Evolutionary conservation across 1,140 invertebrate species (phyloP).

Genomic region (Calosoma granatense): DNA sequence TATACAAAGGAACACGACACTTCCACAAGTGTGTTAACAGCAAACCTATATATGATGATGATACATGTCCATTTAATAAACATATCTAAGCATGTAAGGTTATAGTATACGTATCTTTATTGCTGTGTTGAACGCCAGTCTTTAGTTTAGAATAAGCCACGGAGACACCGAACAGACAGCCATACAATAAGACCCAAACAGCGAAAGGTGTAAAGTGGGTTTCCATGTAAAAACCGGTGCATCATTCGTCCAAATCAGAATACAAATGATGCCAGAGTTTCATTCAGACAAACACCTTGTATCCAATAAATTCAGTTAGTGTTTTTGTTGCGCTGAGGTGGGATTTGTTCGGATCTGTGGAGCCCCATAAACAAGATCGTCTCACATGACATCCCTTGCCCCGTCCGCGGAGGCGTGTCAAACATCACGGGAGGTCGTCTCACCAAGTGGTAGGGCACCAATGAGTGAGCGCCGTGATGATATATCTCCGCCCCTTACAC

Average conservation of each 20-base stretch:
- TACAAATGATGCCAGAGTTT: conserved; percentile 36
- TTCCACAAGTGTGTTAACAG: too few species aligned
- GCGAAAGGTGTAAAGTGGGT: conserved; percentile 33
- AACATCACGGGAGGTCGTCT: conserved; percentile 12
- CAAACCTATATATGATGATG: background rate
- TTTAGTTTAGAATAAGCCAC: background rate
- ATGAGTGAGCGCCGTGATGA: conserved; percentile 15
- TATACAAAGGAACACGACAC: too few species aligned
- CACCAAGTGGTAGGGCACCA: conserved; percentile 22
- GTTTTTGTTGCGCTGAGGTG: conserved; percentile 32
- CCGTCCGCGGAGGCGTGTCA: conserved; percentile 16
- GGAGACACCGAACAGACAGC: conserved; percentile 26
- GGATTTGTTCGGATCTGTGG: conserved; percentile 34
- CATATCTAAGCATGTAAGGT: conserved; percentile 26
- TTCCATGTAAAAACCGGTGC: conserved; percentile 35
- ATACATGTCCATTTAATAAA: conserved; percentile 34
- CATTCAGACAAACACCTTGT: conserved; percentile 37
- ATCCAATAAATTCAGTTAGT: conserved; percentile 38
- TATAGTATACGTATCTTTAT: conserved; percentile 26
- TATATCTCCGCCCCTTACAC: conserved; percentile 24
- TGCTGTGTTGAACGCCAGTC: conserved; percentile 11
- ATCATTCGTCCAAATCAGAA: conserved; percentile 35
- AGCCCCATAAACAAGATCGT: conserved; percentile 35
- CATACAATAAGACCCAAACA: conserved; percentile 25
- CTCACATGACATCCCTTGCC: conserved; percentile 25